phyloP scores from a whole-genome alignment of 2,888 invertebrate genomes.

The Metopia argyrocephala region DNA sequence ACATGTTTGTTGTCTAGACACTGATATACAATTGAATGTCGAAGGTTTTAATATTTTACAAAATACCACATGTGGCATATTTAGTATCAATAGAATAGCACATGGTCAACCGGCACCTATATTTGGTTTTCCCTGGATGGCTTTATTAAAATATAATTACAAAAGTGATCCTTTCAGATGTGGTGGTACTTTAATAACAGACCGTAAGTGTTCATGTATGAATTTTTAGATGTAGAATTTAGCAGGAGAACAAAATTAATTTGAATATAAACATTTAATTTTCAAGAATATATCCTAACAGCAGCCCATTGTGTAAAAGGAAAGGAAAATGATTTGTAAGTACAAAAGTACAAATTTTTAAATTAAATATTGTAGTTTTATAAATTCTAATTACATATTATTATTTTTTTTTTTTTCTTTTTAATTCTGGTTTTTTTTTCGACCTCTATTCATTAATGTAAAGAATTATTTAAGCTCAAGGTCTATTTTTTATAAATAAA shows the following conservation, averaged over 20 bases:
- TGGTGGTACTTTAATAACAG: slow-evolving; percentile 70
- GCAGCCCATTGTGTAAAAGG: slow-evolving; percentile 71
- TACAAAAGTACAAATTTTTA: background rate
- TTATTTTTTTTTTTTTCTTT: too few relatives aligned
- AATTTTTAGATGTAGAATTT: too few relatives aligned
- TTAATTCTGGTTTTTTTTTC: too few relatives aligned
- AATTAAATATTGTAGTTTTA: too few relatives aligned
- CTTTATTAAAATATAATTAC: slow-evolving; percentile 67
- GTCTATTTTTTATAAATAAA: too few relatives aligned
- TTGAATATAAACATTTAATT: background rate
- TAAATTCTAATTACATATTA: too few relatives aligned
- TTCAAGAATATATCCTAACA: slow-evolving; percentile 69
- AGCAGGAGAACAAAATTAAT: background rate
- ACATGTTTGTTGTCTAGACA: slow-evolving; percentile 66
- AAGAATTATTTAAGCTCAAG: too few relatives aligned
- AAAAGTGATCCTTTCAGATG: slow-evolving; percentile 67
- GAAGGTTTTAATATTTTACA: slow-evolving; percentile 66
- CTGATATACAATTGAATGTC: slow-evolving; percentile 70
- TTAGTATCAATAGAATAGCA: slow-evolving; percentile 67
- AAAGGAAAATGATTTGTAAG: slow-evolving; percentile 68
- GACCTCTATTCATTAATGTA: too few relatives aligned
- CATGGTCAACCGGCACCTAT: slow-evolving; percentile 70
- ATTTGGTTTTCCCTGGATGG: slow-evolving; percentile 72
- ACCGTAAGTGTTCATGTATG: slow-evolving; percentile 70
- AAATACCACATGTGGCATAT: slow-evolving; percentile 65